These are phyloP conservation scores for Isichthys henryi DNA, from an alignment of 2,113 vertebrate genomes.

Conservation along the genomic window DNA sequence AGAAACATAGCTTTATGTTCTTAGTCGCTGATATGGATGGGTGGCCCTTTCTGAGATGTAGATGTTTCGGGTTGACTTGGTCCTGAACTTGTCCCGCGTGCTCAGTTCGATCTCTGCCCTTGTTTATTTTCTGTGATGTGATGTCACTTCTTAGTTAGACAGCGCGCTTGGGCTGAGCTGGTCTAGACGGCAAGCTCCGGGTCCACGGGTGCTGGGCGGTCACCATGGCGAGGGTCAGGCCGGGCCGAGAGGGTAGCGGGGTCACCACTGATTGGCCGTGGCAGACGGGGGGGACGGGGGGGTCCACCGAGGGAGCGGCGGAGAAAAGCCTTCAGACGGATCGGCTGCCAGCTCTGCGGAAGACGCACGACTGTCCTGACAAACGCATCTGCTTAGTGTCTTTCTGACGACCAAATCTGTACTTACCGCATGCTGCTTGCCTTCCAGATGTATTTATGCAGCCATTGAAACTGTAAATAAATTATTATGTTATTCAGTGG, in stretches of 20 bases:
- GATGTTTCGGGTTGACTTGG: background rate
- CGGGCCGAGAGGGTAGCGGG: background rate
- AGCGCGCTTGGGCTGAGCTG: background rate
- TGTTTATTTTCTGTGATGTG: background rate
- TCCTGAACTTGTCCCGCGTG: background rate
- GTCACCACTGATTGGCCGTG: background rate
- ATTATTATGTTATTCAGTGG: background rate
- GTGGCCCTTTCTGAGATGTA: background rate
- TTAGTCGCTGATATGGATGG: background rate
- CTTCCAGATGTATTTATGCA: background rate
- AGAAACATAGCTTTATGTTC: background rate
- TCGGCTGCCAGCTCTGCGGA: conserved; percentile 33
- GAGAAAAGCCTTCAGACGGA: conserved; percentile 39
- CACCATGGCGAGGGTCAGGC: background rate
- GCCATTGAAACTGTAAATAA: background rate
- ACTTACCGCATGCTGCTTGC: background rate
- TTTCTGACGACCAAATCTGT: background rate
- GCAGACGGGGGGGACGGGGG: conserved; percentile 24
- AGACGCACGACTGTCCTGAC: background rate
- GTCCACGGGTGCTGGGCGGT: background rate
- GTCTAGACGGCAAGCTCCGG: background rate
- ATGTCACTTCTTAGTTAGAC: background rate
- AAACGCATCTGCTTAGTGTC: background rate
- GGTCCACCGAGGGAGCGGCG: conserved; percentile 30
- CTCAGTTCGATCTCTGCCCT: background rate